phyloP scores from a whole-genome alignment of 2,888 invertebrate genomes.

The Venusia cambrica region DNA sequence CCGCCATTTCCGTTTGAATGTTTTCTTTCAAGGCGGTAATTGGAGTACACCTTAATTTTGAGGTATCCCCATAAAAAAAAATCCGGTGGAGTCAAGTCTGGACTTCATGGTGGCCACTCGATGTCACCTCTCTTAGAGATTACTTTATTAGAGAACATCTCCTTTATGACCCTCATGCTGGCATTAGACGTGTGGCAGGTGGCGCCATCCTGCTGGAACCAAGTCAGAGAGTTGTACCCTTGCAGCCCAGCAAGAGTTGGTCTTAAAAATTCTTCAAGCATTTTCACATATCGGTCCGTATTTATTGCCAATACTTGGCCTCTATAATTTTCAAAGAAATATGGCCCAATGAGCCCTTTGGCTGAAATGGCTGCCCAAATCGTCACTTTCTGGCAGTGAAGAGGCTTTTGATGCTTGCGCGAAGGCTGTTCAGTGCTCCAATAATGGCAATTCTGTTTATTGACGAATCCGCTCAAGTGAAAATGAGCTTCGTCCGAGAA shows the following conservation, averaged over 20 bases:
- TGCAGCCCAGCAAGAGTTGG: not conserved
- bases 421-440: too few relatives aligned
- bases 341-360: too few relatives aligned
- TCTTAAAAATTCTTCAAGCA: constrained; percentile 1
- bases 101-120: constrained; percentile 27
- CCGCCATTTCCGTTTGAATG: constrained; percentile 9
- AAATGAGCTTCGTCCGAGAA: too few relatives aligned
- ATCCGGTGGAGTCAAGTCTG: constrained; percentile 23
- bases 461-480: too few relatives aligned
- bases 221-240: constrained; percentile 7
- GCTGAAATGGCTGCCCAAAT: too few relatives aligned
- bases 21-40: constrained; percentile 10
- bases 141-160: too few relatives aligned
- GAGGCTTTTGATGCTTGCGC: too few relatives aligned
- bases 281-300: constrained; percentile 1
- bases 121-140: constrained; percentile 15
- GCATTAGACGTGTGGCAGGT: constrained; percentile 6
- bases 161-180: constrained; percentile 1
- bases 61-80: constrained; percentile 23
- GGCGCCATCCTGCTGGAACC: constrained; percentile 12
- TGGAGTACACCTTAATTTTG: constrained; percentile 17
- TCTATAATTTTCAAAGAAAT: too few relatives aligned
- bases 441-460: too few relatives aligned
- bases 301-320: too few relatives aligned
- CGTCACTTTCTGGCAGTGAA: too few relatives aligned